phyloP scores from a whole-genome alignment of 2,113 vertebrate species.

The Leucoraja erinaceus region DNA sequence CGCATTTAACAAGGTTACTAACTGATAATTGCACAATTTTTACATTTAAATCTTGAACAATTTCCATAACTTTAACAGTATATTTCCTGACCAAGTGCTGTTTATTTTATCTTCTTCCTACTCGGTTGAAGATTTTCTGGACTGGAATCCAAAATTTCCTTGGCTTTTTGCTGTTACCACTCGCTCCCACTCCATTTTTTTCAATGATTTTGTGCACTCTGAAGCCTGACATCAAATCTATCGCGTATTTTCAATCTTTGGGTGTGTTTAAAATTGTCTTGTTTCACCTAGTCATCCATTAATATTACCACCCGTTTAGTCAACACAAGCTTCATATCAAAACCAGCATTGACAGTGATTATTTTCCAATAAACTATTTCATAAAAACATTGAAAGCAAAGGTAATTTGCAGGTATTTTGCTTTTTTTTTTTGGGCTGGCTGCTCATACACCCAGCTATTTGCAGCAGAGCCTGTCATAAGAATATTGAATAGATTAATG shows the following conservation, averaged over 20 bases:
- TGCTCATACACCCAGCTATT: background rate
- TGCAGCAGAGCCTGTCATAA: background rate
- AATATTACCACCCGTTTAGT: background rate
- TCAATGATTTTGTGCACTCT: background rate
- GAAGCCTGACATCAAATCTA: background rate
- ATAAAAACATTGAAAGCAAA: background rate
- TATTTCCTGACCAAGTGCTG: background rate
- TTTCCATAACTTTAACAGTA: background rate
- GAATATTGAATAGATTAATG: background rate
- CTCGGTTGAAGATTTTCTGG: background rate
- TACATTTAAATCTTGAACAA: background rate
- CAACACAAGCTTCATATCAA: background rate
- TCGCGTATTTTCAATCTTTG: background rate
- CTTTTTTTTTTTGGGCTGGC: background rate
- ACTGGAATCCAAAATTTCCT: background rate
- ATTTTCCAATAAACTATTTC: background rate
- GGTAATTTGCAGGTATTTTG: constrained; percentile 9
- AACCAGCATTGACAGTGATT: too few species aligned
- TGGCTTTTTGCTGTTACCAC: background rate
- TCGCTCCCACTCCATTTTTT: background rate
- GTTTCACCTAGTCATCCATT: background rate
- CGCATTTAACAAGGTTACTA: background rate
- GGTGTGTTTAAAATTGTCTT: background rate
- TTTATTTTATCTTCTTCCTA: background rate
- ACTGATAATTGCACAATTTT: background rate